Evolutionary conservation across 1,140 invertebrate species (phyloP).

Genomic region (Trichonephila inaurata): DNA sequence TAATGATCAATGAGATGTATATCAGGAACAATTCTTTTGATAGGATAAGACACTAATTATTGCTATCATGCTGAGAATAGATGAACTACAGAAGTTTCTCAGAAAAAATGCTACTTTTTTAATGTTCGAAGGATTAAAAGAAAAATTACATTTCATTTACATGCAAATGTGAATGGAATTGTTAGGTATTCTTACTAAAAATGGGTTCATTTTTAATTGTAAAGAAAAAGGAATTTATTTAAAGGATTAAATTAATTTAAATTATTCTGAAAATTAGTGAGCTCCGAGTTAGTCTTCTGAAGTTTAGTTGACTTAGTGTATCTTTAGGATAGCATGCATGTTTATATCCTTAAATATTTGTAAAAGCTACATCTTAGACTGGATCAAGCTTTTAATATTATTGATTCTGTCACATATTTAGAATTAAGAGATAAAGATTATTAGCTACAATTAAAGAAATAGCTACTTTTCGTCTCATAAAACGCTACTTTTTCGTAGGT

Average conservation of each 20-base stretch:
- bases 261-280: no score
- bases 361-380: no score
- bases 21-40: conserved; percentile 42
- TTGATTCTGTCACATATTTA: not conserved
- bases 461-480: no score
- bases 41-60: conserved; percentile 49
- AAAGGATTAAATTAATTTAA: no score
- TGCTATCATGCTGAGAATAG: conserved; percentile 29
- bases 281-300: no score
- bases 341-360: no score
- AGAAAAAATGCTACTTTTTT: conserved; percentile 15
- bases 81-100: conserved; percentile 14
- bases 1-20: not conserved
- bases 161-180: not conserved
- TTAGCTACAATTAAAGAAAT: no score
- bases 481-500: no score
- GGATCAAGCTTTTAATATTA: no score
- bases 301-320: no score
- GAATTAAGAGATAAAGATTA: not conserved
- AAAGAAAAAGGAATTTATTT: no score
- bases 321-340: no score
- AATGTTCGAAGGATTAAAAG: not conserved
- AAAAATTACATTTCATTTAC: not conserved
- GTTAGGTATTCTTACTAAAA: not conserved
- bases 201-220: not conserved